These are phyloP conservation scores for Jacana jacana DNA, from an alignment of 2,113 vertebrate genomes.

Conservation along the genomic window DNA sequence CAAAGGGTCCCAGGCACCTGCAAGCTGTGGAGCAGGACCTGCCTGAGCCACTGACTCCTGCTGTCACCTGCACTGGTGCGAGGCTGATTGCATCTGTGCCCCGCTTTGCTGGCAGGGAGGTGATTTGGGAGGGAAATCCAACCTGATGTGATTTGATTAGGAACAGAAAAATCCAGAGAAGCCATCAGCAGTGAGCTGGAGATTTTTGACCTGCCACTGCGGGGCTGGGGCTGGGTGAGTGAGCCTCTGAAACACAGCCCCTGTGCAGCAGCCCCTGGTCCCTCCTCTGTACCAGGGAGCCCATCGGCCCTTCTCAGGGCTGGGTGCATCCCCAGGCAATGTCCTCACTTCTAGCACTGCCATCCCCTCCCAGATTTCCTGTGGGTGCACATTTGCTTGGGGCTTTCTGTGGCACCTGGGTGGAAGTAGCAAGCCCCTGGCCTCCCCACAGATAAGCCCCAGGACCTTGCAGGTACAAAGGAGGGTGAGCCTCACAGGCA, in stretches of 20 bases:
- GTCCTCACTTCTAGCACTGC: neutral
- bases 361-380: rapidly evolving
- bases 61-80: rapidly evolving
- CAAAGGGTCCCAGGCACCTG: rapidly evolving
- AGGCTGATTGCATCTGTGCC: neutral
- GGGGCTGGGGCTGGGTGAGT: rapidly evolving
- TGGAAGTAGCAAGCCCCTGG: neutral
- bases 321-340: neutral
- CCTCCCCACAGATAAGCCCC: neutral
- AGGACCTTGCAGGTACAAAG: neutral
- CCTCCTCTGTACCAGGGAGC: rapidly evolving
- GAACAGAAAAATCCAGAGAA: neutral
- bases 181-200: neutral
- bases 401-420: neutral
- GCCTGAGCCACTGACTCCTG: rapidly evolving
- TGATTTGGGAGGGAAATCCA: neutral
- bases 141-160: neutral
- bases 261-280: rapidly evolving
- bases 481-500: neutral
- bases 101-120: neutral
- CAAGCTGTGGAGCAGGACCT: neutral
- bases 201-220: neutral
- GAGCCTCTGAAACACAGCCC: neutral
- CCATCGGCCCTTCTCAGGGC: neutral
- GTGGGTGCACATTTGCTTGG: rapidly evolving